Conservation (phyloP, 2,888 invertebrate species). For the Nomada hirtipes region DNA sequence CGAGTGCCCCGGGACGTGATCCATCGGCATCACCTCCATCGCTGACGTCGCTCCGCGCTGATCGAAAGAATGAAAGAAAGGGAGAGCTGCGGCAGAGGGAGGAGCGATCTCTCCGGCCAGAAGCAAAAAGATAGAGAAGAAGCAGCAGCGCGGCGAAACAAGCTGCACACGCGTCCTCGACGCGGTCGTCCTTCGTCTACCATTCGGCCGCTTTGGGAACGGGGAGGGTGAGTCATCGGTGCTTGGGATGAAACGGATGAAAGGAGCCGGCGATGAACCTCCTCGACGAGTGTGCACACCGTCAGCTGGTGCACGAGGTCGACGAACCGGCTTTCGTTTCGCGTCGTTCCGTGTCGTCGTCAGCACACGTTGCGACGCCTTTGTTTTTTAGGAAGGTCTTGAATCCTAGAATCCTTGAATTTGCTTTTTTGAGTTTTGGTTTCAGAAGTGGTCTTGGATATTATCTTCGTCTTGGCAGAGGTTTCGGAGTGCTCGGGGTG, state of each 20-base stretch:
- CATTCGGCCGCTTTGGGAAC: constrained; percentile 50
- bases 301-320: constrained; percentile 65
- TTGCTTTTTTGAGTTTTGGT: not conserved
- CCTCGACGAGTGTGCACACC: constrained; percentile 28
- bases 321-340: constrained; percentile 58
- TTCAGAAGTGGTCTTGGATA: no score
- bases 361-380: constrained; percentile 33
- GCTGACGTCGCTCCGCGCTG: not conserved
- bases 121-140: constrained; percentile 8
- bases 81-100: not conserved
- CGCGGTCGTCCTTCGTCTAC: constrained; percentile 61
- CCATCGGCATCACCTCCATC: not conserved
- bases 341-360: constrained; percentile 18
- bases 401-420: not conserved
- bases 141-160: constrained; percentile 32
- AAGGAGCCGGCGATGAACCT: constrained; percentile 42
- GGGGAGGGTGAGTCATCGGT: constrained; percentile 59
- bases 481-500: no score
- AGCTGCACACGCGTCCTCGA: constrained; percentile 50
- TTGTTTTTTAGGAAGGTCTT: constrained; percentile 2
- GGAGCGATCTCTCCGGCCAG: not conserved
- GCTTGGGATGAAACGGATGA: constrained; percentile 56
- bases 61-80: constrained; percentile 1
- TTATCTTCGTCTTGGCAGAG: no score
- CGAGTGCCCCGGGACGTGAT: constrained; percentile 12